Conservation (phyloP, 2,888 invertebrate species). For the Meghimatium bilineatum region DNA sequence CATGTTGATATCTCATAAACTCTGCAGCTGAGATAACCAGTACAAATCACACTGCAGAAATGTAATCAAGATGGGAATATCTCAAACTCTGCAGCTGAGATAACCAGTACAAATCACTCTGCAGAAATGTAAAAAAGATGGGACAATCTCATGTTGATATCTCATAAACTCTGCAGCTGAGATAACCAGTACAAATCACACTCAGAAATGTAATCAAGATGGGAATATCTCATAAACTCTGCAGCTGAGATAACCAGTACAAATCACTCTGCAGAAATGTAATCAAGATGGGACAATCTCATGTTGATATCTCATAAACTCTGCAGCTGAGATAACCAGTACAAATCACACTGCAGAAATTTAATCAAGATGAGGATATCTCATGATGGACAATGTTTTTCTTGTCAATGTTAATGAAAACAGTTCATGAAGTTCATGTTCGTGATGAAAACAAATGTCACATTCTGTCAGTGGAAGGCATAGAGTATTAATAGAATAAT, state of each 20-base stretch:
- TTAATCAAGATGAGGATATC: no score
- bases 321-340: no score
- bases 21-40: no score
- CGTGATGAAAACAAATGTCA: not conserved
- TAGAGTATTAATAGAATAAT: constrained; percentile 85
- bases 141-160: not conserved
- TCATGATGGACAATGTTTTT: no score
- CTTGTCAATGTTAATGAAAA: not conserved
- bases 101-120: not conserved
- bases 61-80: no score
- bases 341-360: no score
- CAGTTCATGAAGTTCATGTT: not conserved
- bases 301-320: not conserved
- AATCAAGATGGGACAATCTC: not conserved
- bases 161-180: no score
- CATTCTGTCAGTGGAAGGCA: constrained; percentile 65
- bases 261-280: not conserved
- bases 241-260: not conserved
- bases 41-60: no score
- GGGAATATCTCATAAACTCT: not conserved
- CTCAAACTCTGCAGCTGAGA: not conserved
- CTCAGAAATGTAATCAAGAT: no score
- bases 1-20: not conserved
- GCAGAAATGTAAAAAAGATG: not conserved
- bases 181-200: no score